Conservation (phyloP, 1,140 invertebrate genomes). For the Solenopsis invicta region DNA sequence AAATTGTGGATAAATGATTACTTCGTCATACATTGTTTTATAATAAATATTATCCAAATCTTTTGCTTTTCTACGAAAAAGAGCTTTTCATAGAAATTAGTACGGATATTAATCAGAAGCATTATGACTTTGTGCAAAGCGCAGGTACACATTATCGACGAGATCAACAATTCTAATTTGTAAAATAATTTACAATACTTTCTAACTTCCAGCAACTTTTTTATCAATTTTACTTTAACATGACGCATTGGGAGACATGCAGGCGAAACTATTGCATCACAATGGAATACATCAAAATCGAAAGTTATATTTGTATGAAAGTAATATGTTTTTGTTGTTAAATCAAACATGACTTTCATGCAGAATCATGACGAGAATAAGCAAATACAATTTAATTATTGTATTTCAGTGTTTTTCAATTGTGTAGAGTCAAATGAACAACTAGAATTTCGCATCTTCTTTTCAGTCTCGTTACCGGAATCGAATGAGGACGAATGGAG, state of each 20-base stretch:
- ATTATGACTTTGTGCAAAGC: neutral
- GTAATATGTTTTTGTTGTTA: neutral
- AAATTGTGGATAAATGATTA: neutral
- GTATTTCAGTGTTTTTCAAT: neutral
- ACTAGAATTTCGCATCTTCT: neutral
- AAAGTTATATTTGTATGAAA: neutral
- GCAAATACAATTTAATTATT: conserved; percentile 16
- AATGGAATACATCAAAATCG: neutral
- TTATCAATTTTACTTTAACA: neutral
- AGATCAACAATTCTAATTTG: conserved; percentile 1
- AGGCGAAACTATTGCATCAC: neutral
- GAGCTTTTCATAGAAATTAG: conserved; percentile 7
- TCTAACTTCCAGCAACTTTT: neutral
- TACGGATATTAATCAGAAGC: neutral
- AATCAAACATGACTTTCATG: neutral
- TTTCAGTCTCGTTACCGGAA: neutral
- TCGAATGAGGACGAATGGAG: neutral
- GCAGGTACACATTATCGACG: neutral
- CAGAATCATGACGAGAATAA: neutral
- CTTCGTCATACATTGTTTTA: neutral
- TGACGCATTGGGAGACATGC: neutral
- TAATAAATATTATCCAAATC: neutral
- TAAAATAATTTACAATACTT: conserved; percentile 12
- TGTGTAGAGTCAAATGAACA: neutral
- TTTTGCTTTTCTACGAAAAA: neutral